These are phyloP conservation scores for Mormoops blainvillei DNA, from an alignment of 2,113 vertebrate species.

Conservation along the genomic window DNA sequence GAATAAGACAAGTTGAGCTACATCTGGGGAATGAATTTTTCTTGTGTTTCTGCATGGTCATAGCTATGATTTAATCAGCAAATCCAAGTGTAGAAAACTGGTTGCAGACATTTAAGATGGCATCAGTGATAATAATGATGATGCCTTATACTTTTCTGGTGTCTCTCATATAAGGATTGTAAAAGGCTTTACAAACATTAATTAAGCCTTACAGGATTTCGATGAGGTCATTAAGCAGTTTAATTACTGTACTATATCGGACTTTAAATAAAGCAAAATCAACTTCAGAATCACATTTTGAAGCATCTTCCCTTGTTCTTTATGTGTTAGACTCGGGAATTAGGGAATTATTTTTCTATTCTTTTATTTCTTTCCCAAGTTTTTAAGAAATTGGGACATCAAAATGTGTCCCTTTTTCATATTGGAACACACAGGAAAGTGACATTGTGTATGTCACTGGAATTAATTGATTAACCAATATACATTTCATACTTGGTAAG, in stretches of 20 bases:
- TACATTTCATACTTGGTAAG: neutral
- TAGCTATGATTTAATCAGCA: conserved; percentile 38
- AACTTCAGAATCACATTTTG: conserved; percentile 7
- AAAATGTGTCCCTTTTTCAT: neutral
- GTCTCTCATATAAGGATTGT: conserved; percentile 45
- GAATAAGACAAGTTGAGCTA: neutral
- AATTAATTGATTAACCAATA: conserved; percentile 6
- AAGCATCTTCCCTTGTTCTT: conserved; percentile 4
- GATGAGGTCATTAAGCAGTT: conserved; percentile 49
- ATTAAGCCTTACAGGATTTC: conserved; percentile 65
- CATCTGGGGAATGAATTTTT: neutral
- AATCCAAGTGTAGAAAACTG: conserved; percentile 31
- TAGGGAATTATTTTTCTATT: neutral
- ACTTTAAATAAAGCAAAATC: conserved; percentile 53
- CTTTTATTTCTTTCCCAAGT: neutral
- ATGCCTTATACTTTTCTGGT: conserved; percentile 39
- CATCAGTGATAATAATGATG: conserved; percentile 51
- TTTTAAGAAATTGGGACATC: neutral
- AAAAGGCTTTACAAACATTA: conserved; percentile 61
- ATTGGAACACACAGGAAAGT: neutral
- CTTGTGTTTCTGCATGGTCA: conserved; percentile 7
- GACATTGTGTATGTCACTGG: neutral
- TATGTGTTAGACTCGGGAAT: neutral
- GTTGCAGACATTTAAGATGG: conserved; percentile 50
- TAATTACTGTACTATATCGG: conserved; percentile 62